Evolutionary conservation across 2,797 vertebrate genomes (phyloP).

Genomic region (Meda fulgida): DNA sequence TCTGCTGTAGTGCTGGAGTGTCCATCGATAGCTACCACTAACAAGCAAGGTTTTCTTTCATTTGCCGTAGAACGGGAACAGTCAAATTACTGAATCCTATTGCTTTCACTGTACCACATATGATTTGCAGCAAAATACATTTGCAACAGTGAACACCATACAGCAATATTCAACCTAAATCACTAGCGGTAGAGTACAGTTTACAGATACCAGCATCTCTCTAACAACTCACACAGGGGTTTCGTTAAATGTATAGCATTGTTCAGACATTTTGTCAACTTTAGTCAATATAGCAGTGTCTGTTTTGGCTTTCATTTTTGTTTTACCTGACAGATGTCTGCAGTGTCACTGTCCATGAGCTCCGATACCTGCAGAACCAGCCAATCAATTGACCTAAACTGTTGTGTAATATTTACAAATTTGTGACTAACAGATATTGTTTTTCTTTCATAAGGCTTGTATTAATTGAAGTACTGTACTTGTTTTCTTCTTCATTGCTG

Average conservation of each 20-base stretch:
- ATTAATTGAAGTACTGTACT: neutral
- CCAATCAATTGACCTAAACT: neutral
- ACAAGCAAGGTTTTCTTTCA: slow-evolving; percentile 2
- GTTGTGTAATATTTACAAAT: neutral
- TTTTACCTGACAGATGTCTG: neutral
- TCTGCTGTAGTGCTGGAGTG: neutral
- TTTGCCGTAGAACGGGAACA: neutral
- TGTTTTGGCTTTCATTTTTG: neutral
- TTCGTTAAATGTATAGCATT: slow-evolving; percentile 7
- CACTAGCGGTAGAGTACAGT: neutral
- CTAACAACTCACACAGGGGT: neutral
- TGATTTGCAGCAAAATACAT: slow-evolving; percentile 7
- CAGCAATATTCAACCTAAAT: neutral
- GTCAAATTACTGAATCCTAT: neutral
- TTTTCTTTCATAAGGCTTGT: neutral
- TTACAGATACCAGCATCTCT: neutral
- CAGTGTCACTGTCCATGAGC: neutral
- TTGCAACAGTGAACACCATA: neutral
- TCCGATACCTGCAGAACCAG: neutral
- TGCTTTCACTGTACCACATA: neutral
- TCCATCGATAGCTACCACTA: neutral
- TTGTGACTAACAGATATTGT: neutral
- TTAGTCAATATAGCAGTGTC: neutral
- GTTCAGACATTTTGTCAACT: neutral
- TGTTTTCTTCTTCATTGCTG: neutral